Evolutionary conservation across 2,888 invertebrate genomes (phyloP).

Genomic region (Idaea aversata): DNA sequence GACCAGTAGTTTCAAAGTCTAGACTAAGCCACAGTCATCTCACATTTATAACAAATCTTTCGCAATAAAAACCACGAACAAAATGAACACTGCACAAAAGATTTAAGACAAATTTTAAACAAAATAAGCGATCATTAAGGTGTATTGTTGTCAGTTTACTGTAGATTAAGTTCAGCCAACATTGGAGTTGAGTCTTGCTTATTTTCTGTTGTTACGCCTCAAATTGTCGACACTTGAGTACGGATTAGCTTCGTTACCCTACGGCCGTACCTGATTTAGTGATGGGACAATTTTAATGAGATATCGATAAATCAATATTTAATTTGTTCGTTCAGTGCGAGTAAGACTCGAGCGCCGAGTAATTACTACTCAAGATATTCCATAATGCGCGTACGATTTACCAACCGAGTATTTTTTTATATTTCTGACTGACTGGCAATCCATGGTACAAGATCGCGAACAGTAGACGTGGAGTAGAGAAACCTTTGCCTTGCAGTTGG

Average conservation of each 20-base stretch:
- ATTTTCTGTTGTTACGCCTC: constrained; percentile 78
- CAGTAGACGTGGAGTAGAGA: too few species aligned
- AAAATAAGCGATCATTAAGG: constrained; percentile 40
- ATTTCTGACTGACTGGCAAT: too few species aligned
- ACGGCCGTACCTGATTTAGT: constrained; percentile 62
- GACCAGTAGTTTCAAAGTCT: too few species aligned
- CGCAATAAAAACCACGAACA: not conserved
- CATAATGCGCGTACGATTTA: too few species aligned
- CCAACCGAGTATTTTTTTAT: too few species aligned
- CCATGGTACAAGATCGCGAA: too few species aligned
- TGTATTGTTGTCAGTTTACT: constrained; percentile 43
- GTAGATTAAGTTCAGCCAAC: constrained; percentile 56
- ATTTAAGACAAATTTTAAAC: constrained; percentile 14
- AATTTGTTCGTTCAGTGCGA: not conserved
- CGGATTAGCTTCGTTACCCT: constrained; percentile 80
- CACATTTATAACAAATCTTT: not conserved
- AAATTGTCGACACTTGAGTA: constrained; percentile 80
- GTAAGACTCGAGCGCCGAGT: not conserved
- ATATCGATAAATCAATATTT: constrained; percentile 32
- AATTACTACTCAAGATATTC: too few species aligned
- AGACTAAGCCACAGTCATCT: too few species aligned
- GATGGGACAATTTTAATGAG: constrained; percentile 29
- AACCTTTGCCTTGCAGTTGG: too few species aligned
- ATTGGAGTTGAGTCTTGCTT: constrained; percentile 62
- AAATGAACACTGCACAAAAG: not conserved